Conservation (phyloP, 2,888 invertebrate species). For the Diaperis boleti region DNA sequence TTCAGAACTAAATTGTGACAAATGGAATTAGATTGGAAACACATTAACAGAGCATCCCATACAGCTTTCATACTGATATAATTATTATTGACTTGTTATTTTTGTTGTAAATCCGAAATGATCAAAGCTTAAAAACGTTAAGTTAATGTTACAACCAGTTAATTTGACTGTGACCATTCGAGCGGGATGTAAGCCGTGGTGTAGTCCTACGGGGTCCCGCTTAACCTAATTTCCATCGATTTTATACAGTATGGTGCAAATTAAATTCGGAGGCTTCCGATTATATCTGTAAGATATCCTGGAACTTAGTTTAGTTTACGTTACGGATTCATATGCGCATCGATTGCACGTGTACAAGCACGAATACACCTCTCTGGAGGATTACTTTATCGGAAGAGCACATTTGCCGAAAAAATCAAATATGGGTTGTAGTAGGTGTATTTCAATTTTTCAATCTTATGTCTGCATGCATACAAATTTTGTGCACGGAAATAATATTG, state of each 20-base stretch:
- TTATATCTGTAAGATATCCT: slow-evolving; percentile 25
- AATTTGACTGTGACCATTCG: slow-evolving; percentile 16
- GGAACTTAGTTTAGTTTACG: slow-evolving; percentile 1
- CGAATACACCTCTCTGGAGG: neutral
- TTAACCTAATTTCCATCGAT: slow-evolving; percentile 32
- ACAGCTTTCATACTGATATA: no score
- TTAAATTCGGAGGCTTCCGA: slow-evolving; percentile 18
- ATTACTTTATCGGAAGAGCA: neutral
- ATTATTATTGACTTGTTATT: no score
- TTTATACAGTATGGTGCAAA: slow-evolving; percentile 33
- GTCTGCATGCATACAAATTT: no score
- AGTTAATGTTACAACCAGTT: slow-evolving; percentile 18
- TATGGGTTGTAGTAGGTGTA: no score
- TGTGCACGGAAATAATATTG: no score
- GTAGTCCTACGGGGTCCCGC: slow-evolving; percentile 16
- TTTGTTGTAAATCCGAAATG: no score
- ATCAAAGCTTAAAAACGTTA: slow-evolving; percentile 30
- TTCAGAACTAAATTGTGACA: no score
- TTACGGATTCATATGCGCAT: slow-evolving; percentile 6
- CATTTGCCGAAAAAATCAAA: no score
- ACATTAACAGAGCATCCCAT: no score
- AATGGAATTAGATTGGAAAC: no score
- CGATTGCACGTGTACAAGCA: slow-evolving; percentile 5
- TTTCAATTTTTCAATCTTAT: no score
- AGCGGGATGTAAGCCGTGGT: slow-evolving; percentile 12